Evolutionary conservation across 2,797 vertebrate species (phyloP).

Genomic region (Enteromius trimaculatus): DNA sequence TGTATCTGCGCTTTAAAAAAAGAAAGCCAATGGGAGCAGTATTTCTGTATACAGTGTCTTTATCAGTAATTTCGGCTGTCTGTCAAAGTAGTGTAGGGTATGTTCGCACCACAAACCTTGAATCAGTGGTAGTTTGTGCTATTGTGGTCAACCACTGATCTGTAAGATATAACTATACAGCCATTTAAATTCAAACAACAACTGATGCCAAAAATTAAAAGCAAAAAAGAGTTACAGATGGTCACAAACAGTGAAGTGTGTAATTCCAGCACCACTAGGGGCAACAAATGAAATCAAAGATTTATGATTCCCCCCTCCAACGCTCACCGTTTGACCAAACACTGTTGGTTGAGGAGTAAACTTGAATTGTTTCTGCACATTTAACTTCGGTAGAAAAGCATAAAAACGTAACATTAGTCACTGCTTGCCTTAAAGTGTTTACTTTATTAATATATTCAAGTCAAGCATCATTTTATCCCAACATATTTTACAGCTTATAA

Average conservation of each 20-base stretch:
- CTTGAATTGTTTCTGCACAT: not conserved
- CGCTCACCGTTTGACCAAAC: not conserved
- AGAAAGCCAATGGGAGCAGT: slow-evolving; percentile 22
- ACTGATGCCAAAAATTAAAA: not conserved
- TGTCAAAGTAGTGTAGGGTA: not conserved
- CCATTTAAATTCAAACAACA: not conserved
- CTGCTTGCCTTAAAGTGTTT: slow-evolving; percentile 34
- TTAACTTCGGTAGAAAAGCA: not conserved
- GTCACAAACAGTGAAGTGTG: slow-evolving; percentile 38
- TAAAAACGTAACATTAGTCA: slow-evolving; percentile 41
- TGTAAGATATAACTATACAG: not conserved
- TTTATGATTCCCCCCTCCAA: not conserved
- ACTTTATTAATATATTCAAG: slow-evolving; percentile 34
- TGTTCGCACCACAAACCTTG: not conserved
- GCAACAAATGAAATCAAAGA: not conserved
- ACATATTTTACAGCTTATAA: slow-evolving; percentile 18
- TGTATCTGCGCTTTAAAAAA: slow-evolving; percentile 20
- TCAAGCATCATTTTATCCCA: slow-evolving; percentile 1
- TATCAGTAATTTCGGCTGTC: slow-evolving; percentile 21
- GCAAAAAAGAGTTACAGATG: slow-evolving; percentile 47
- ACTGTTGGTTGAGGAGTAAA: not conserved
- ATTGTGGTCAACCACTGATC: not conserved
- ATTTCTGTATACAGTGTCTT: slow-evolving; percentile 20
- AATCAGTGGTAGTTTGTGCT: not conserved
- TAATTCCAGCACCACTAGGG: not conserved